A percentile compares a stretch with the other conserved stretches of the same genome.
phyloP scores from a whole-genome alignment of 1,140 invertebrate genomes.

The Nasonia longicornis region DNA sequence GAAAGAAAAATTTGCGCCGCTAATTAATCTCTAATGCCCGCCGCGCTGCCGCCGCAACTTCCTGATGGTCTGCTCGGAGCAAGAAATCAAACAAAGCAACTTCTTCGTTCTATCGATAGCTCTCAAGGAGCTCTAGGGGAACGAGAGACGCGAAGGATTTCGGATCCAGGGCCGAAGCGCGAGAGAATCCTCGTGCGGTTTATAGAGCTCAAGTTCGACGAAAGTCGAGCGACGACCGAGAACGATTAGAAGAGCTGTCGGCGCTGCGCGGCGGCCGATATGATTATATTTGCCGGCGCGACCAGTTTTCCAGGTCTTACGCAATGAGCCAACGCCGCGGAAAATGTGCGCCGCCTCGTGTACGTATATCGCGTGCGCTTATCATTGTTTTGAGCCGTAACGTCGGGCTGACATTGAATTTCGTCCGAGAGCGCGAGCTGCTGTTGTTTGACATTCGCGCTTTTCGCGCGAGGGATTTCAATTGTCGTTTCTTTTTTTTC shows the following conservation, averaged over 20 bases:
- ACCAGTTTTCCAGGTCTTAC: background rate
- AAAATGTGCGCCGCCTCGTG: too few relatives aligned
- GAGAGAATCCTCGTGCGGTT: background rate
- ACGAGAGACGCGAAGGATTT: conserved; percentile 11
- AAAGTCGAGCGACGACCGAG: conserved; percentile 13
- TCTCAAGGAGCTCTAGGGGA: background rate
- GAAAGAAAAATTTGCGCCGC: too few relatives aligned
- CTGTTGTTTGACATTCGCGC: background rate
- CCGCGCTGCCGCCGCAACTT: background rate
- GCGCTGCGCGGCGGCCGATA: background rate
- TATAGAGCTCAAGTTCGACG: background rate
- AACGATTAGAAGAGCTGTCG: background rate
- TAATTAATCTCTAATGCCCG: too few relatives aligned
- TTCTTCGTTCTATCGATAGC: too few relatives aligned
- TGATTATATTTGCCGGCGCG: background rate
- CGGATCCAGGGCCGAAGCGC: background rate
- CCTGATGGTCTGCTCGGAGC: background rate
- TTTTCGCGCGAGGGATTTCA: too few relatives aligned
- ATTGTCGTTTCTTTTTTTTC: too few relatives aligned
- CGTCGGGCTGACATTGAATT: background rate
- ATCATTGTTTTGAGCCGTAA: background rate
- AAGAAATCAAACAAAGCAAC: background rate
- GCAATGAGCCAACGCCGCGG: background rate
- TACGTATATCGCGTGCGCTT: background rate
- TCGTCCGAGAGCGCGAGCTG: too few relatives aligned